A percentile compares a stretch with the other conserved stretches of the same genome.
These are phyloP conservation scores for Danionella dracula DNA, from an alignment of 2,797 vertebrate species.

Conservation along the genomic window DNA sequence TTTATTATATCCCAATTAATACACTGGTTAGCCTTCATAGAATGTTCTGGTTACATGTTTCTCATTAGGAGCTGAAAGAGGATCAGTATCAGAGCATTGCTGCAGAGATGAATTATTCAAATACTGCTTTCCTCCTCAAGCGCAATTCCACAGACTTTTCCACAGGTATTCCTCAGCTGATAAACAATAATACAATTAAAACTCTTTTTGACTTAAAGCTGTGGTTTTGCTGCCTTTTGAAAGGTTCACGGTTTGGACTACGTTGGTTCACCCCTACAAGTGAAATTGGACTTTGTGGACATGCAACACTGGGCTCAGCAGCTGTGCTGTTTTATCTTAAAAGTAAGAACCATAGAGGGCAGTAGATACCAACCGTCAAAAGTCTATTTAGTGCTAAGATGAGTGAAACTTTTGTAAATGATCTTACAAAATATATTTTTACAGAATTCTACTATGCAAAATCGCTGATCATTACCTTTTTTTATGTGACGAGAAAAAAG, in stretches of 20 bases:
- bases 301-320: slow-evolving; percentile 86
- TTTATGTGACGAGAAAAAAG: too few species aligned
- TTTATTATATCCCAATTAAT: background rate
- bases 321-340: slow-evolving; percentile 78
- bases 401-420: too few species aligned
- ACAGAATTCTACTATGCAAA: too few species aligned
- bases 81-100: slow-evolving; percentile 81
- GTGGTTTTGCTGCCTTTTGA: background rate
- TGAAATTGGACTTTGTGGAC: slow-evolving; percentile 86
- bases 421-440: too few species aligned
- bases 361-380: too few species aligned
- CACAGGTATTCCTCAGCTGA: slow-evolving; percentile 62
- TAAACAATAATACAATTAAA: background rate
- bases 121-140: slow-evolving; percentile 84
- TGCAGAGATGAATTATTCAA: slow-evolving; percentile 85
- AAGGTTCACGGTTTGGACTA: slow-evolving; percentile 76
- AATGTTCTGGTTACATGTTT: background rate
- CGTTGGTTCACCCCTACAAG: slow-evolving; percentile 86
- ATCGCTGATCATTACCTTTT: too few species aligned
- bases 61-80: slow-evolving; percentile 73
- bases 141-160: slow-evolving; percentile 70
- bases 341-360: slow-evolving; percentile 63
- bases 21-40: too few species aligned
- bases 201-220: background rate
- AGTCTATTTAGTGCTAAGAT: too few species aligned